Conservation (phyloP, 92 coral and sea anemone genomes). For the Epizoanthus rinbou region DNA sequence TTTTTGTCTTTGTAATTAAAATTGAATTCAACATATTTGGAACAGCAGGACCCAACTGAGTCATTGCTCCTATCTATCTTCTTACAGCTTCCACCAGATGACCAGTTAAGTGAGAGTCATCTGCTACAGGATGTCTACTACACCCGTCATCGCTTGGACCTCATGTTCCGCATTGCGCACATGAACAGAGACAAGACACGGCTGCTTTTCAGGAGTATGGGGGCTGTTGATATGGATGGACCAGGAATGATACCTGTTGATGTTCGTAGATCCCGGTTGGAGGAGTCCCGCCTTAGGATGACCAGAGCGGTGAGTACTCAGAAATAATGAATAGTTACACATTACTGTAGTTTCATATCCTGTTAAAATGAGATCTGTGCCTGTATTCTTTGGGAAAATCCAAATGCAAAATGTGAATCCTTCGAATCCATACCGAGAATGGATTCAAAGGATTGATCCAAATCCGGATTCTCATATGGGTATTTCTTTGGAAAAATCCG, state of each 20-base stretch:
- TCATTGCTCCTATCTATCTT: not conserved
- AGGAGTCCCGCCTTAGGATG: constrained; percentile 20
- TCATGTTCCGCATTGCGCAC: constrained; percentile 96
- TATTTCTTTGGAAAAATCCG: too few species aligned
- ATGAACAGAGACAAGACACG: constrained; percentile 93
- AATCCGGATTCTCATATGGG: too few species aligned
- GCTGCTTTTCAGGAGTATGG: constrained; percentile 76
- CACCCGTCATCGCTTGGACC: constrained; percentile 90
- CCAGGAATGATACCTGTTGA: constrained; percentile 21
- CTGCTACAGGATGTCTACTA: constrained; percentile 83
- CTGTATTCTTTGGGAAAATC: too few species aligned
- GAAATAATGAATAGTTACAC: too few species aligned
- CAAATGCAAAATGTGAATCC: too few species aligned
- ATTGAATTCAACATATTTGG: too few species aligned
- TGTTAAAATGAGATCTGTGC: too few species aligned
- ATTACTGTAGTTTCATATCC: too few species aligned
- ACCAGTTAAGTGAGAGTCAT: constrained; percentile 84
- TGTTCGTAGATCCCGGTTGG: constrained; percentile 24
- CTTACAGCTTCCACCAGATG: constrained; percentile 73
- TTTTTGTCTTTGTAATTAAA: too few species aligned
- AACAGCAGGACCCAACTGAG: not conserved
- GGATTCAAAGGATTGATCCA: too few species aligned
- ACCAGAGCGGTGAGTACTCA: constrained; percentile 8
- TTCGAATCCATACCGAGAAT: too few species aligned
- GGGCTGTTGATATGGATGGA: constrained; percentile 63